Evolutionary conservation across 2,888 invertebrate genomes (phyloP).

Genomic region (Polyommatus icarus): DNA sequence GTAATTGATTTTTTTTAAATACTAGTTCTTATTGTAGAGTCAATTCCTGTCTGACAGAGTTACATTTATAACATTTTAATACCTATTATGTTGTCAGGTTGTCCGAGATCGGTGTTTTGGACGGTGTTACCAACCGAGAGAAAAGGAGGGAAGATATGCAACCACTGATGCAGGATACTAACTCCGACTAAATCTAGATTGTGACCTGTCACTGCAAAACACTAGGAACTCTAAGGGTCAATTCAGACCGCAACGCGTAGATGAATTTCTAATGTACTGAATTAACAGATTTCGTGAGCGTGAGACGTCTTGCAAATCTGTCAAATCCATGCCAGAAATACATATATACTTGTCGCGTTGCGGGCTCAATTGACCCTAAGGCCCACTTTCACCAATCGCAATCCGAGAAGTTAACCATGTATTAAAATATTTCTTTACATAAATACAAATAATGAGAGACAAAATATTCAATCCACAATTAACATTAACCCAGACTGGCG

Average conservation of each 20-base stretch:
- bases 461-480: neutral
- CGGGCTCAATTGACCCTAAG: neutral
- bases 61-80: neutral
- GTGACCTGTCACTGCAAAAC: neutral
- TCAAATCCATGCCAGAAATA: no score
- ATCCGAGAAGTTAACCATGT: neutral
- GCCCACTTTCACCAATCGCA: neutral
- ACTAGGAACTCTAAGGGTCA: neutral
- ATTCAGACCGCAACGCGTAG: no score
- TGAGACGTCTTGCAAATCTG: no score
- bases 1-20: no score
- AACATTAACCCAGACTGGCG: neutral
- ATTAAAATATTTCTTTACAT: no score
- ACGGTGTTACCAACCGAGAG: constrained; percentile 65
- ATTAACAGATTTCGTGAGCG: no score
- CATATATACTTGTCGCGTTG: no score
- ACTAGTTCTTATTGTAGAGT: no score
- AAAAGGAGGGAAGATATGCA: constrained; percentile 68
- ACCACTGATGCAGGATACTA: constrained; percentile 67
- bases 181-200: constrained; percentile 44
- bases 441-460: no score
- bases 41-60: no score
- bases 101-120: constrained; percentile 70
- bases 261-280: no score
- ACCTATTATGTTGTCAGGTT: constrained; percentile 50